Evolutionary conservation across 2,888 invertebrate species (phyloP).

Genomic region (Cephonodes hylas): DNA sequence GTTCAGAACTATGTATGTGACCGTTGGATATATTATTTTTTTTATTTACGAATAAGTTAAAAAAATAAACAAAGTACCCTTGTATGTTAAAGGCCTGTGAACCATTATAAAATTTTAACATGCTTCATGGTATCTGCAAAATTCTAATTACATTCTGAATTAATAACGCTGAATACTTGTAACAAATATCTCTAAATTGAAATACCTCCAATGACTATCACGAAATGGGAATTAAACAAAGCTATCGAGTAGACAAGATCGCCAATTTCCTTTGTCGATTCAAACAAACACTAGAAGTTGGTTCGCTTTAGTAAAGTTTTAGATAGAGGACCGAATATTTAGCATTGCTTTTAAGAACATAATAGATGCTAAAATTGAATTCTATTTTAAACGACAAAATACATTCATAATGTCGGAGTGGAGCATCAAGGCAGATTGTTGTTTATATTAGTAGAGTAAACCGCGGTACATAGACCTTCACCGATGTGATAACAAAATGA

Average conservation of each 20-base stretch:
- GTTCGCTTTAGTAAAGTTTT: background rate
- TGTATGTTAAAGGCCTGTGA: too few species aligned
- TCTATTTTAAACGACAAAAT: background rate
- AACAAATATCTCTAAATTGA: background rate
- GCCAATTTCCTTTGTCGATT: conserved; percentile 4
- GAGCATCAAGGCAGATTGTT: too few species aligned
- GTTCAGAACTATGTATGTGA: too few species aligned
- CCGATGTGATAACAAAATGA: too few species aligned
- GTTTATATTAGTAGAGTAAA: too few species aligned
- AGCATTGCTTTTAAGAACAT: background rate
- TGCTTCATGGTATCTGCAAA: too few species aligned
- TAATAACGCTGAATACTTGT: background rate
- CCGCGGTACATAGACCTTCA: too few species aligned
- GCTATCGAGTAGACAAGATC: conserved; percentile 1
- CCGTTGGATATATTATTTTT: too few species aligned
- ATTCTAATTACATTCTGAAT: too few species aligned
- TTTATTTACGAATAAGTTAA: too few species aligned
- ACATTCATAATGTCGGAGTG: background rate
- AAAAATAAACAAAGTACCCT: too few species aligned
- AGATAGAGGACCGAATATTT: background rate
- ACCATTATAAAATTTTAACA: too few species aligned
- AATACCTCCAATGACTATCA: background rate
- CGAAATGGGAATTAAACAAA: background rate
- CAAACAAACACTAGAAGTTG: background rate
- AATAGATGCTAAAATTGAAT: background rate